Evolutionary conservation across 1,140 invertebrate species (phyloP).

Genomic region (Sipha flava): DNA sequence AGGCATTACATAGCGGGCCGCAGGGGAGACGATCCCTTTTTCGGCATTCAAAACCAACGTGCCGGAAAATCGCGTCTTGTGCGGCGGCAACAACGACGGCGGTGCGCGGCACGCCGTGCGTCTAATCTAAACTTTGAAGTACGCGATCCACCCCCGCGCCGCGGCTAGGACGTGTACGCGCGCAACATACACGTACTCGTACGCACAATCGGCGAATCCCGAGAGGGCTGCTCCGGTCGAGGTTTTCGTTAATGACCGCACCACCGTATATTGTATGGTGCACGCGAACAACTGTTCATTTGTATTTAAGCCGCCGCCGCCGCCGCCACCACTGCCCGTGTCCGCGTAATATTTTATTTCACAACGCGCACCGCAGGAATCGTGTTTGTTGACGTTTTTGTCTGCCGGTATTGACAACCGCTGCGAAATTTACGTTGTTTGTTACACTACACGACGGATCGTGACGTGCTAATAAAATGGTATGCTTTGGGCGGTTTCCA

Average conservation of each 20-base stretch:
- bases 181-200: background rate
- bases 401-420: too few relatives aligned
- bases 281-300: background rate
- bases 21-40: background rate
- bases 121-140: conserved; percentile 22
- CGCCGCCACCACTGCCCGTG: too few relatives aligned
- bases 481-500: too few relatives aligned
- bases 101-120: background rate
- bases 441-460: too few relatives aligned
- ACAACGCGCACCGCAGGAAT: too few relatives aligned
- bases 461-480: too few relatives aligned
- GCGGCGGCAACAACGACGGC: too few relatives aligned
- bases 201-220: background rate
- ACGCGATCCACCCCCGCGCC: background rate
- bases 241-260: conserved; percentile 4
- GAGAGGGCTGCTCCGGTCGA: background rate
- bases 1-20: background rate
- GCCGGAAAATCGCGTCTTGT: conserved; percentile 14
- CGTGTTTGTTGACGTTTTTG: too few relatives aligned
- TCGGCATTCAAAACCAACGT: background rate
- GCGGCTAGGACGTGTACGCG: too few relatives aligned
- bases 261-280: background rate
- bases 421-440: too few relatives aligned
- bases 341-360: too few relatives aligned
- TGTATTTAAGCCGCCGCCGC: too few relatives aligned